Evolutionary conservation across 2,888 invertebrate genomes (phyloP).

Genomic region (Epirrhoe alternata): DNA sequence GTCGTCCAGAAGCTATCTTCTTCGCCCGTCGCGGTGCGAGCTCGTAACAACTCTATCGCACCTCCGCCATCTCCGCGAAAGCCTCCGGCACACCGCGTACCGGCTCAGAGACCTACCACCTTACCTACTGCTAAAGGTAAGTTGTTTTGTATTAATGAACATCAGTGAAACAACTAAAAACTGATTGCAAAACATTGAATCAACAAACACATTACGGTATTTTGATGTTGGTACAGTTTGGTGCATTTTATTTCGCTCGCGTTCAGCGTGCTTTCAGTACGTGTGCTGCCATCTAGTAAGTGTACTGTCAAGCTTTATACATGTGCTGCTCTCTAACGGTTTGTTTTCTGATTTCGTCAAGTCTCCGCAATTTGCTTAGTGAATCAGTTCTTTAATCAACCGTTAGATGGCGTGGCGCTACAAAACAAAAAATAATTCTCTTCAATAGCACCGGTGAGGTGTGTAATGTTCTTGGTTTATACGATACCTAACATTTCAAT

Average conservation of each 20-base stretch:
- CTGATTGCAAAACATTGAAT: too few species aligned
- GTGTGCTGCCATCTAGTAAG: constrained; percentile 19
- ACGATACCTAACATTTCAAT: not conserved
- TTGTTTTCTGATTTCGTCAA: not conserved
- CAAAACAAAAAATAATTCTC: not conserved
- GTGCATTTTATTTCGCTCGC: not conserved
- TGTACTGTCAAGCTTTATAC: not conserved
- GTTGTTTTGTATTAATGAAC: constrained; percentile 19
- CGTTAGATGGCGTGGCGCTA: constrained; percentile 28
- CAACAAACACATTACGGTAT: not conserved
- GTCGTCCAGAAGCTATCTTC: constrained; percentile 78
- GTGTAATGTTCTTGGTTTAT: not conserved
- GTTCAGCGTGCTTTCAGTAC: not conserved
- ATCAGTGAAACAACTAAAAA: not conserved
- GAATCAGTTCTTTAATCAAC: not conserved
- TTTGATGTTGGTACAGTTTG: not conserved
- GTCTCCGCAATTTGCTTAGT: not conserved
- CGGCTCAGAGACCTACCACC: constrained; percentile 76
- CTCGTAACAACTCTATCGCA: constrained; percentile 70
- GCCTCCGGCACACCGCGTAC: constrained; percentile 67
- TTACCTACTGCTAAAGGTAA: constrained; percentile 76
- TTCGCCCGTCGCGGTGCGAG: constrained; percentile 75
- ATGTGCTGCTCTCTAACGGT: constrained; percentile 41
- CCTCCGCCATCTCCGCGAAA: constrained; percentile 77
- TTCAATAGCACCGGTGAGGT: too few species aligned